These are phyloP conservation scores for Calliopum simillimum DNA, from an alignment of 2,888 invertebrate genomes.

Conservation along the genomic window DNA sequence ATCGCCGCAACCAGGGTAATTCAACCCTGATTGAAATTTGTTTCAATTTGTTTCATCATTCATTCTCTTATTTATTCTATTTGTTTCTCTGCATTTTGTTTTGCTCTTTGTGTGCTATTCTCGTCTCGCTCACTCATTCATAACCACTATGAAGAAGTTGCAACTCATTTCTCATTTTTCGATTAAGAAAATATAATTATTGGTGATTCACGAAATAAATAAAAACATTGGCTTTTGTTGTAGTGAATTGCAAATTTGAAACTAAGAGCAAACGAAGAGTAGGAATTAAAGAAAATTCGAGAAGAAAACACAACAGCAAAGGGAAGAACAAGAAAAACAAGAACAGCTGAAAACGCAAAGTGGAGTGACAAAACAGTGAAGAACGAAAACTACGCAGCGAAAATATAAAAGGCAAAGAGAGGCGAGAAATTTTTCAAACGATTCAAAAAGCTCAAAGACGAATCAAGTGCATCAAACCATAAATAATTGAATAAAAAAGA, in stretches of 20 bases:
- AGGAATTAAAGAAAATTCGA: slow-evolving; percentile 15
- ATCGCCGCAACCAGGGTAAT: no score
- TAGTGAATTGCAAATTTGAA: slow-evolving; percentile 37
- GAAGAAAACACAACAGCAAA: background rate
- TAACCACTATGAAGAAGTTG: background rate
- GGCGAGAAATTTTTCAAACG: slow-evolving; percentile 19
- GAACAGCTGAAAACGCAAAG: background rate
- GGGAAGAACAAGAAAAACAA: background rate
- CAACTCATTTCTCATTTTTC: slow-evolving; percentile 12
- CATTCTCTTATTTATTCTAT: no score
- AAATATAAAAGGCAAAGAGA: slow-evolving; percentile 26
- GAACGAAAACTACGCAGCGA: slow-evolving; percentile 29
- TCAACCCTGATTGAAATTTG: no score
- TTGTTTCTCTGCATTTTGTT: no score
- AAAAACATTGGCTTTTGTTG: background rate
- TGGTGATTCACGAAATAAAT: slow-evolving; percentile 3
- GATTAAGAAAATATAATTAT: no score
- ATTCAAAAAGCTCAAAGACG: slow-evolving; percentile 10
- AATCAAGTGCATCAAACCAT: background rate
- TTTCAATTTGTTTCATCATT: no score
- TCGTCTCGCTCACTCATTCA: no score
- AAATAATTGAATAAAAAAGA: background rate
- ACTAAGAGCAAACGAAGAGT: slow-evolving; percentile 6
- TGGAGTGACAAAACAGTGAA: background rate
- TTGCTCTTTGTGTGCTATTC: no score